Evolutionary conservation across 1,140 invertebrate species (phyloP).

Genomic region (Rhopalosiphum padi): DNA sequence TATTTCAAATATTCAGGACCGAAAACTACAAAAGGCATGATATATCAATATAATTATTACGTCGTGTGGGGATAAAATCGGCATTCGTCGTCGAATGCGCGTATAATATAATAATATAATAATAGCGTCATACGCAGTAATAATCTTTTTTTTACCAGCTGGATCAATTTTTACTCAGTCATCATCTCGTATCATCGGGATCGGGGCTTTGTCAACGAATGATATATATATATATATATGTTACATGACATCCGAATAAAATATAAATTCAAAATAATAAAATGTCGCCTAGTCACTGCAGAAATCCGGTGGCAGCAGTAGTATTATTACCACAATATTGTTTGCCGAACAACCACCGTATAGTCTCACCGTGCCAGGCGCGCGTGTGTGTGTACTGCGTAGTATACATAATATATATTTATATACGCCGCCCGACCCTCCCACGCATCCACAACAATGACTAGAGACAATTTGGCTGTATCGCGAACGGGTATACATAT

Average conservation of each 20-base stretch:
- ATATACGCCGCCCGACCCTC: not conserved
- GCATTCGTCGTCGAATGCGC: not conserved
- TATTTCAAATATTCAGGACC: too few relatives aligned
- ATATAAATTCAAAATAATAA: slow-evolving; percentile 37
- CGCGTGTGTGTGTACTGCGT: not conserved
- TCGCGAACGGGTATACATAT: not conserved
- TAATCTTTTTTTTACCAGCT: slow-evolving; percentile 45
- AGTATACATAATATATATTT: not conserved
- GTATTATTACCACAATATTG: slow-evolving; percentile 42
- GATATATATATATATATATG: not conserved
- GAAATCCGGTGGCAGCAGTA: slow-evolving; percentile 40
- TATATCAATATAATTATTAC: not conserved
- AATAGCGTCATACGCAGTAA: not conserved
- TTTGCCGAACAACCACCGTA: slow-evolving; percentile 27
- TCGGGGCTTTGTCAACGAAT: not conserved
- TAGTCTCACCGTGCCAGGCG: not conserved
- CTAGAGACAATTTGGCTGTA: slow-evolving; percentile 52
- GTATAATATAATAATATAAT: not conserved
- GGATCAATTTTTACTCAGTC: slow-evolving; percentile 43
- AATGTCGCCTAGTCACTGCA: slow-evolving; percentile 52
- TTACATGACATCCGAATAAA: not conserved
- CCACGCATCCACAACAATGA: slow-evolving; percentile 51
- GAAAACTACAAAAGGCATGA: not conserved
- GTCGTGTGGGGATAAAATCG: not conserved
- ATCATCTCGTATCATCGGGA: not conserved